Evolutionary conservation across 2,888 invertebrate genomes (phyloP).

Genomic region (Pinctada fucata): DNA sequence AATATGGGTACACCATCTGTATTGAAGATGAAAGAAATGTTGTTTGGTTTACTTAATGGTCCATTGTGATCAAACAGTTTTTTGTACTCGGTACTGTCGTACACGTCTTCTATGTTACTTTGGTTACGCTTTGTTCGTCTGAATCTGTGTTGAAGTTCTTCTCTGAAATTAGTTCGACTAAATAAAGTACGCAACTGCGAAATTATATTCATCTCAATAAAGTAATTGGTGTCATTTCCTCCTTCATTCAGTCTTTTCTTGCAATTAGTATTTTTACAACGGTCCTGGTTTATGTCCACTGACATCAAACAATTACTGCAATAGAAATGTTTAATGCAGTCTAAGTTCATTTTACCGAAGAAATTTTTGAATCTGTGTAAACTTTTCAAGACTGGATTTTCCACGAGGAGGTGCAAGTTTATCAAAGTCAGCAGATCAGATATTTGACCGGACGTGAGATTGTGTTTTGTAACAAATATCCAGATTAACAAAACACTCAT

Average conservation of each 20-base stretch:
- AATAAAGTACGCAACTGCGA: constrained; percentile 22
- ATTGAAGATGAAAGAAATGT: constrained; percentile 30
- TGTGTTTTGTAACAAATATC: constrained; percentile 23
- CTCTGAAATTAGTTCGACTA: constrained; percentile 15
- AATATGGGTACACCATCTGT: constrained; percentile 36
- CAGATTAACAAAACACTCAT: constrained; percentile 32
- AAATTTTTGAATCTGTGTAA: constrained; percentile 28
- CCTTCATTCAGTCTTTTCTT: neutral
- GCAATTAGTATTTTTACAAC: neutral
- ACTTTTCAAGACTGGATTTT: constrained; percentile 25
- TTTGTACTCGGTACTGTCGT: constrained; percentile 27
- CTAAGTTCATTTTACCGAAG: constrained; percentile 5
- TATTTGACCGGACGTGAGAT: constrained; percentile 17
- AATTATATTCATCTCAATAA: constrained; percentile 24
- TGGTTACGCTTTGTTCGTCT: constrained; percentile 4
- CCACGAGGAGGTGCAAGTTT: constrained; percentile 12
- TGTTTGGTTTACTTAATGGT: neutral
- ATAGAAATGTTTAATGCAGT: constrained; percentile 22
- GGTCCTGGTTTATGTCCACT: neutral
- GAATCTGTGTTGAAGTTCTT: constrained; percentile 9
- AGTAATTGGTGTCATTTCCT: constrained; percentile 1
- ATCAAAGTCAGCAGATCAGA: constrained; percentile 29
- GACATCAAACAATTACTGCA: constrained; percentile 14
- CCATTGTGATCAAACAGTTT: constrained; percentile 3
- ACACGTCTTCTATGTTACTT: constrained; percentile 32